Evolutionary conservation across 2,113 vertebrate species (phyloP), one percentile per base, ranked within the genome.

Genomic region (Dromaius novaehollandiae): DNA sequence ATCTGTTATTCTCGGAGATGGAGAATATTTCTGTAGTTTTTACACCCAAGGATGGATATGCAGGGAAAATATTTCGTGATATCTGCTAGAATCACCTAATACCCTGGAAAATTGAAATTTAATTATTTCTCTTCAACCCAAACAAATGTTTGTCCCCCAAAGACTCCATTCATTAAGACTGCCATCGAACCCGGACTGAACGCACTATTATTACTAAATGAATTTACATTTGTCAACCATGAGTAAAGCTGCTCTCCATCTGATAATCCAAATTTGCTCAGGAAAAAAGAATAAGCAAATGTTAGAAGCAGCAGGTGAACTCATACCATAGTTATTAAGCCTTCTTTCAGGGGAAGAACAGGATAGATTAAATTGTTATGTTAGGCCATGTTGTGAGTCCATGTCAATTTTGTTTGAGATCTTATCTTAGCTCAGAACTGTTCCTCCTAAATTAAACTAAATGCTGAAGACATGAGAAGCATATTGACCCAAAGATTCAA

Each of bases 281-380:
- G 82, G 86, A 93, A 96, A 91, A 97, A 91, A 93, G 92, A 94
- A 94, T 36, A 87, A 95, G 60, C 79, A 96, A 94, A 96, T 71
- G 88, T 89, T 95, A 82, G 78, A 95, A 96, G 56, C 90, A 92
- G 96, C 91, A 94, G 94, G 95, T 96, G 96, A 97, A 96, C 91
- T 95, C 83, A 94, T 89, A 74, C 61, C 81, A 69, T 75, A 90
- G 73, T 84, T 95, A 96, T 84, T 93, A 96, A 94, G 88, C 80
- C 61, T 75, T 79, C 69, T 97, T 97, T 96, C 86, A 90, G 91
- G 60, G 89, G 70, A 89, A 96, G 83, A 40, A 87, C 34, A 95
- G 75, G 82, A 89, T 51, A 97, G 96, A 95, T 97, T 96, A 83
- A 96, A 97, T 90, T 96, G 96, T 97, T 97, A 96, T 95, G 97